Percentiles rank a stretch among this genome's conserved stretches.
These are phyloP conservation scores for Cossypha heuglini DNA, from an alignment of 2,797 vertebrate species.

Conservation along the genomic window DNA sequence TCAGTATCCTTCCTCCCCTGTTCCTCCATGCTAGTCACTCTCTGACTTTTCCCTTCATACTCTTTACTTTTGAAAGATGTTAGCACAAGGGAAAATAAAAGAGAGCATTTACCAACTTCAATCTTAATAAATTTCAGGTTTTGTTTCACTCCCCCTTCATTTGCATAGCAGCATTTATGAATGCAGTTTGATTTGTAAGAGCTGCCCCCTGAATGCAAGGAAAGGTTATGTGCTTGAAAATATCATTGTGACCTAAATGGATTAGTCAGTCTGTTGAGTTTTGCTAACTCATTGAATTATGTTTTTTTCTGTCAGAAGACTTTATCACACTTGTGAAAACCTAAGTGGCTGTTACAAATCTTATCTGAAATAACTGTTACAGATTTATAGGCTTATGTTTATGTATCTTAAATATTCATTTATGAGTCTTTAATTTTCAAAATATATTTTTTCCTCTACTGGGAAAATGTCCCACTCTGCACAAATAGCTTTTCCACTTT, in stretches of 20 bases:
- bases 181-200: neutral
- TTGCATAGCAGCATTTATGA: neutral
- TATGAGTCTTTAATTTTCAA: slow-evolving; percentile 69
- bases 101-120: neutral
- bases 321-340: neutral
- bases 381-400: neutral
- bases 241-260: neutral
- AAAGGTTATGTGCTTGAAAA: neutral
- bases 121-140: neutral
- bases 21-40: slow-evolving; percentile 48
- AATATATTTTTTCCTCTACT: slow-evolving; percentile 58
- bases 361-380: neutral
- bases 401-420: slow-evolving; percentile 61
- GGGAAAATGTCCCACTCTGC: slow-evolving; percentile 63
- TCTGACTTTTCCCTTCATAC: neutral
- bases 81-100: neutral
- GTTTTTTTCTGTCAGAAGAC: neutral
- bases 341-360: neutral
- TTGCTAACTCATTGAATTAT: neutral
- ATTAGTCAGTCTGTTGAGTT: neutral
- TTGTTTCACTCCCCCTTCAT: neutral
- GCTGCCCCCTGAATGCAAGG: neutral
- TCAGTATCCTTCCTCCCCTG: slow-evolving; percentile 74
- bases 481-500: slow-evolving; percentile 47
- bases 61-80: neutral